Conservation (phyloP, 2,888 invertebrate species). For the Chaetoderma sp. region DNA sequence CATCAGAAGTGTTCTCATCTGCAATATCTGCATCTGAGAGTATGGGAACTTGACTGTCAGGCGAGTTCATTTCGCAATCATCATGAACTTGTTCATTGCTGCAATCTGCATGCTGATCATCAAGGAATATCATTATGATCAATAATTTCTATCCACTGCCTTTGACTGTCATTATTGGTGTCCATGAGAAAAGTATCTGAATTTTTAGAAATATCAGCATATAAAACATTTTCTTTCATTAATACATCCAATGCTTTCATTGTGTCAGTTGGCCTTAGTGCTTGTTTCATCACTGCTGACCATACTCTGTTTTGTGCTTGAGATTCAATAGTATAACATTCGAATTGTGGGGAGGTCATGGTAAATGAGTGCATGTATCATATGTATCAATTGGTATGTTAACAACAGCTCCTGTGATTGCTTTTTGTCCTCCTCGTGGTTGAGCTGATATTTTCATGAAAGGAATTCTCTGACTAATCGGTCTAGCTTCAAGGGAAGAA, state of each 20-base stretch:
- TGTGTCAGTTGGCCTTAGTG: not conserved
- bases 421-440: constrained; percentile 12
- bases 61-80: not conserved
- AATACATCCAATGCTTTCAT: not conserved
- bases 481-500: not conserved
- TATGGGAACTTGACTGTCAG: too few species aligned
- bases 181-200: too few species aligned
- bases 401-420: not conserved
- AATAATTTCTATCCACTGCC: too few species aligned
- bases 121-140: too few species aligned
- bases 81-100: too few species aligned
- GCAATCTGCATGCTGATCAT: too few species aligned
- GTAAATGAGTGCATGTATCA: not conserved
- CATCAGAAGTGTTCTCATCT: not conserved
- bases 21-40: not conserved
- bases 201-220: not conserved
- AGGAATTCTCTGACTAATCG: not conserved
- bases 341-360: not conserved
- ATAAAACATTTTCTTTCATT: not conserved
- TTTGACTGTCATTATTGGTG: too few species aligned
- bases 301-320: not conserved
- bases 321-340: not conserved
- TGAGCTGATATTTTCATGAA: constrained; percentile 14
- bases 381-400: constrained; percentile 4
- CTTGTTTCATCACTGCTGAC: not conserved